Evolutionary conservation across 2,797 vertebrate species (phyloP), one percentile per base, ranked within the genome.

Genomic region (Danio tinwini): DNA sequence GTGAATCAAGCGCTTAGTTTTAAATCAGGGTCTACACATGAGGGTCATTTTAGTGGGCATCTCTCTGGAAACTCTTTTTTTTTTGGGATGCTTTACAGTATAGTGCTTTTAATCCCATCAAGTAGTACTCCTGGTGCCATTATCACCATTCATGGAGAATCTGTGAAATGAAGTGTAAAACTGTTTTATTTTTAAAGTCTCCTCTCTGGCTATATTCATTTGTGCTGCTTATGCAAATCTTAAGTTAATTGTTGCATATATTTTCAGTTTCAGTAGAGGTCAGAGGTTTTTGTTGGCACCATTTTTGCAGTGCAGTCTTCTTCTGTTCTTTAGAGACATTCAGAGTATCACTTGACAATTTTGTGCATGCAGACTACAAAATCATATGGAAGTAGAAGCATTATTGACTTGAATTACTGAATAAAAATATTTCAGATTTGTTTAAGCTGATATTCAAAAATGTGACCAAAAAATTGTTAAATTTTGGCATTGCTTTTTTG

Each of bases 141-240:
- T 42, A 52, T 29, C 55, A 39, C 62, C 44, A 56, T 40, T 76
- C 59, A 4, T 53, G 44, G 76, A 71, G 52, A 78, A 79, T 80
- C 67, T 39, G 76, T 76, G 65, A 79, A 84, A 80, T 80, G 74
- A 78, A 86, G 72, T 68, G 42, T 85, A 84, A 82, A 80, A 78
- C 70, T 76, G 37, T 73, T 75, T 61, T 88, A 86, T 85, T 56
- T 76, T 69, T 80, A 44, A 44, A 65, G 64, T 71, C 56, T 64
- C 78, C 64, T 3, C 55, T 62, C 12, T 59, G 40, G 49, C 56
- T n/a, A 62, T 14, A 12, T 85, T 73, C 77, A 82, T 85, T 75
- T 80, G 68, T 68, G 64, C 50, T 74, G 65, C 73, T 61, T 71
- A 17, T 61, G 73, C 50, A 61, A 56, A 40, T 45, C 74, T 74